phyloP scores from a whole-genome alignment of 2,797 vertebrate genomes.

The Acanthurus tractus region DNA sequence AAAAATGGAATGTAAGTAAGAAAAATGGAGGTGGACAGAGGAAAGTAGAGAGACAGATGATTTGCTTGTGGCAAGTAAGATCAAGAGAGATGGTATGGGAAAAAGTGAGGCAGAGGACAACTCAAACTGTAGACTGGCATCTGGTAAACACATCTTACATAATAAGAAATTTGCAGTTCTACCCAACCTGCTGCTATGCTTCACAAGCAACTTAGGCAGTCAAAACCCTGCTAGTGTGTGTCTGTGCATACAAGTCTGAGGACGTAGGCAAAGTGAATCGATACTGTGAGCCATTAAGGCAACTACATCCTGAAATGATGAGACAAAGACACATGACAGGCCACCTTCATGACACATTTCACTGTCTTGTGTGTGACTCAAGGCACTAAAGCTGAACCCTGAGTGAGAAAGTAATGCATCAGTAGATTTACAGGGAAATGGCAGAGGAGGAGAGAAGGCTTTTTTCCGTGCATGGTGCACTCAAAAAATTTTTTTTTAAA shows the following conservation, averaged over 20 bases:
- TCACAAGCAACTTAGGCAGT: constrained; percentile 56
- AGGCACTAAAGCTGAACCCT: constrained; percentile 14
- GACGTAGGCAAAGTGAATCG: constrained; percentile 31
- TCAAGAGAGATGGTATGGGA: constrained; percentile 11
- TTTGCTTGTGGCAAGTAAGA: constrained; percentile 13
- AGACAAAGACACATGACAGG: constrained; percentile 40
- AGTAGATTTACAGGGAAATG: constrained; percentile 23
- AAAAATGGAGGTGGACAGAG: not conserved
- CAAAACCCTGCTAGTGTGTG: constrained; percentile 38
- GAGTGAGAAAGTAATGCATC: not conserved
- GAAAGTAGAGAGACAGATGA: constrained; percentile 12
- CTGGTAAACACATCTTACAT: constrained; percentile 71
- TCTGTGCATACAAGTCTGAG: constrained; percentile 8
- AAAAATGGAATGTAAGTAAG: not conserved
- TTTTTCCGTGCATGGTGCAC: not conserved
- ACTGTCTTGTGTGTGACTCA: constrained; percentile 14
- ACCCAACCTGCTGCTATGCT: constrained; percentile 66
- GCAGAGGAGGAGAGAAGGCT: not conserved
- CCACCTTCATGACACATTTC: constrained; percentile 53
- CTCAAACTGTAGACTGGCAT: constrained; percentile 59
- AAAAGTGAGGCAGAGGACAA: constrained; percentile 41
- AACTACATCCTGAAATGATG: constrained; percentile 28
- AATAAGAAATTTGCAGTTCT: constrained; percentile 67
- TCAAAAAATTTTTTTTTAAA: constrained; percentile 34
- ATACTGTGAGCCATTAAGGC: constrained; percentile 28